phyloP scores from a whole-genome alignment of 2,888 invertebrate species.

The Brenthis daphne region DNA sequence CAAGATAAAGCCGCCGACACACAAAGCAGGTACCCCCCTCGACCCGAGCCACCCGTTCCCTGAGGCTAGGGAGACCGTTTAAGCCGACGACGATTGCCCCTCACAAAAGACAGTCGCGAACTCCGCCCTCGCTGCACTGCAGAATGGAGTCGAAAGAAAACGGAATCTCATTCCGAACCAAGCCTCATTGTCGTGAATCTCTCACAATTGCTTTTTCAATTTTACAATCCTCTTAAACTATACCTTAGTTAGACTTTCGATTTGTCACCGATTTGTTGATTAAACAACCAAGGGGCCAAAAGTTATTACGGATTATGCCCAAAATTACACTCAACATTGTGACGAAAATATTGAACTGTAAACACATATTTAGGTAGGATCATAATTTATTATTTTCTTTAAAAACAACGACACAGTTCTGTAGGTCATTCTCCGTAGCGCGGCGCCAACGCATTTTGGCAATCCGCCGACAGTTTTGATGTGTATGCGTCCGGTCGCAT shows the following conservation, averaged over 20 bases:
- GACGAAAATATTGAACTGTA: neutral
- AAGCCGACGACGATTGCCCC: constrained; percentile 71
- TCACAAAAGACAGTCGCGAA: constrained; percentile 62
- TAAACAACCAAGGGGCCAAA: constrained; percentile 11
- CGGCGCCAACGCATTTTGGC: constrained; percentile 50
- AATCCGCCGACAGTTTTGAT: constrained; percentile 51
- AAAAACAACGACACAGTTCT: constrained; percentile 43
- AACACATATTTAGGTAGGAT: constrained; percentile 18
- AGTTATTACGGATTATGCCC: neutral
- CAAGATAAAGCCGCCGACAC: constrained; percentile 65
- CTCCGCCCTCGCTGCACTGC: constrained; percentile 53
- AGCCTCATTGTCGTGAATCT: constrained; percentile 67
- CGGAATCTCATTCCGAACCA: constrained; percentile 67
- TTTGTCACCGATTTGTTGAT: constrained; percentile 41
- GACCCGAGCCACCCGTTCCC: constrained; percentile 40
- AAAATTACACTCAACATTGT: too few relatives aligned
- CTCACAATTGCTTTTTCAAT: constrained; percentile 70
- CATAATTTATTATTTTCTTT: constrained; percentile 14
- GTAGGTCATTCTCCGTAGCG: constrained; percentile 45
- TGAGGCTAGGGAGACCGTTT: constrained; percentile 57
- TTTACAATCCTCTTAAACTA: constrained; percentile 57
- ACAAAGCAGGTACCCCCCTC: constrained; percentile 58
- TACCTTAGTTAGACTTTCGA: constrained; percentile 43
- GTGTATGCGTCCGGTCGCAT: constrained; percentile 51
- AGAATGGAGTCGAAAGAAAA: constrained; percentile 69